Base-by-base conservation (phyloP, 2,113 vertebrate genomes). In the Aleadryas rufinucha region DNA sequence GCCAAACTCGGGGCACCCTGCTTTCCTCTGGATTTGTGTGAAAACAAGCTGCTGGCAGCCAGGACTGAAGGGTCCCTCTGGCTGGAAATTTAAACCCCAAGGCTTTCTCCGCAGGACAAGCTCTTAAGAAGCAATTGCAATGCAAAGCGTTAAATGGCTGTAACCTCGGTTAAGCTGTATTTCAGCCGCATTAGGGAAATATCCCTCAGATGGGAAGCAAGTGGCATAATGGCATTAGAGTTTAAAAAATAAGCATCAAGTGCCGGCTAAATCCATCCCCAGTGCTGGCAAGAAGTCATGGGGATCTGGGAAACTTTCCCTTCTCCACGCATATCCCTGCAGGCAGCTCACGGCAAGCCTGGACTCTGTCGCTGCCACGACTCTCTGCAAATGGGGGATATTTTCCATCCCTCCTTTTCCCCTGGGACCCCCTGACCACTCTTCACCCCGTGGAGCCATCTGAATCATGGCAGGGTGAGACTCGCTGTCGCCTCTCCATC, bases 131-230 rank as follows among this genome's bases (percentile, higher is more conserved):
- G 90, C 69, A 61, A 59, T 53, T 39, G 89, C 96, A 44, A 90
- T 81, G 92, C 93, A n/a, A 18, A 30, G 79, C 64, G 14, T 66
- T 95, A 75, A 94, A 88, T 11, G 82, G 82, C 93, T 95, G 82
- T 90, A 86, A 88, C 94, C 93, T 90, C 94, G 4, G 87, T 1
- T 94, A 96, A 96, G 95, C 94, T 60, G 89, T 7, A 78, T 93
- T 95, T 96, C 90, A 97, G 93, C 87, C 71, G 82, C 87, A 95
- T 95, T 93, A 95, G 90, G 90, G 44, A 96, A 96, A 97, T 86
- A 96, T 95, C 95, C 93, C 82, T 28, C 41, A 63, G 83, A 96
- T 39, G 83, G 95, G 61, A 94, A 84, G 95, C 85, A 71, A 95
- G 93, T 59, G 90, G 81, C 93, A 95, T 93, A 97, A 97, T 87